Base-by-base conservation (phyloP, 2,113 vertebrate genomes). In the Pelvicachromis taeniatus region DNA sequence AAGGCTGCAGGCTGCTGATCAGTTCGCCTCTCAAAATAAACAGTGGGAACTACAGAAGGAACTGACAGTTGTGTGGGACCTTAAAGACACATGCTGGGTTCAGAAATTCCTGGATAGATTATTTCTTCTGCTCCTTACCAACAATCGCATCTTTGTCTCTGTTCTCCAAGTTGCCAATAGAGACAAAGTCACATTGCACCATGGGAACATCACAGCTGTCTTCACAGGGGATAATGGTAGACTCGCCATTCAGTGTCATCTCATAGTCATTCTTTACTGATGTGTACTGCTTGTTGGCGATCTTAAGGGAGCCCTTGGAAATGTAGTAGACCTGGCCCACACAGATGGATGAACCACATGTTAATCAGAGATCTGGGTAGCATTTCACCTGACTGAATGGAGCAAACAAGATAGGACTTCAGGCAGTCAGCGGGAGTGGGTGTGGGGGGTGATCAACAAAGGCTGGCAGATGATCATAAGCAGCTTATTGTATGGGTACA, bases 211-310 rank as follows among this genome's bases (percentile, higher is more conserved):
- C 97, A 19, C 89, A 87, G 77, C 84, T 95, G 90, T 98, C 98
- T 4, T 99, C 98, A 82, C 99, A 99, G 85, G 97, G 98, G 82
- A 98, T 91, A 89, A 99, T 92, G 3, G 95, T 94, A 40, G 98
- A 97, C 59, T 99, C 98, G 12, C 96, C 97, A 21, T 96, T 97
- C 84, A 99, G 96, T 3, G 98, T 98, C 96, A 99, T 99, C 95
- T 99, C 99, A 3, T 99, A 99, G 94, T 99, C 99, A 6, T 99
- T 99, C 95, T 99, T 99, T 93, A 99, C 95, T 6, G 98, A 95
- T 5, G 97, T 95, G 95, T 97, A 99, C 88, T 99, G 98, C 96
- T 99, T 99, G 95, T 99, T 99, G 93, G 99, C 98, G 2, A 97
- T 97, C 96, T 99, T 99, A 94, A 99, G 91, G 89, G 94, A 95